Conservation (phyloP, 2,888 invertebrate genomes). For the Diarsia mendica region DNA sequence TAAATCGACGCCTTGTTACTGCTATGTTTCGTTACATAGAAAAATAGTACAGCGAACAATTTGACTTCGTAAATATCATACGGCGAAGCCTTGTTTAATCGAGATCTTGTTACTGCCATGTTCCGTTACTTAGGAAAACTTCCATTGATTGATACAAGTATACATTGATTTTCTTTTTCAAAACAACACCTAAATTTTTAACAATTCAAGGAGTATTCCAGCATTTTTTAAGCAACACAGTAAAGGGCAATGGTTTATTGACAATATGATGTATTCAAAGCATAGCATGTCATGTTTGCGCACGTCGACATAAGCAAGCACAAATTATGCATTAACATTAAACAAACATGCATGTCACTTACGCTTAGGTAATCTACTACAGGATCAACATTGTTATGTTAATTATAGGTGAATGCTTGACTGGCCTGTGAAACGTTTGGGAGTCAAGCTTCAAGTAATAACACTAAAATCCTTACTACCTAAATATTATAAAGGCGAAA, state of each 20-base stretch:
- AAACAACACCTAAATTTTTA: no score
- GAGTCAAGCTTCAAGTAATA: background rate
- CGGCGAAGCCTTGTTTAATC: no score
- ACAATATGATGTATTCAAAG: constrained; percentile 7
- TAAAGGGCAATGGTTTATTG: background rate
- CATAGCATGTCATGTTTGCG: constrained; percentile 1
- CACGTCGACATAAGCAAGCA: constrained; percentile 4
- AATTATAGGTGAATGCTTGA: background rate
- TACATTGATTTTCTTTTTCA: no score
- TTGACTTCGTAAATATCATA: no score
- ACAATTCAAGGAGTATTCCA: background rate
- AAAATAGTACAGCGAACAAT: no score
- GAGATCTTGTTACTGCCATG: no score
- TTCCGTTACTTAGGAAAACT: no score
- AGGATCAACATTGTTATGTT: constrained; percentile 28
- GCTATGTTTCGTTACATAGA: no score
- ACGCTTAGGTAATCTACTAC: constrained; percentile 23
- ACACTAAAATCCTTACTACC: no score
- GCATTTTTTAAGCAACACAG: background rate
- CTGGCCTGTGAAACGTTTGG: background rate
- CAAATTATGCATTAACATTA: constrained; percentile 28
- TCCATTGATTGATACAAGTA: no score
- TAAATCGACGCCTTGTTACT: no score
- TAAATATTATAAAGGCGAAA: no score
- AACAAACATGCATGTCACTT: constrained; percentile 18